These are phyloP conservation scores for Labrus mixtus DNA, from an alignment of 2,113 vertebrate species.

Conservation along the genomic window DNA sequence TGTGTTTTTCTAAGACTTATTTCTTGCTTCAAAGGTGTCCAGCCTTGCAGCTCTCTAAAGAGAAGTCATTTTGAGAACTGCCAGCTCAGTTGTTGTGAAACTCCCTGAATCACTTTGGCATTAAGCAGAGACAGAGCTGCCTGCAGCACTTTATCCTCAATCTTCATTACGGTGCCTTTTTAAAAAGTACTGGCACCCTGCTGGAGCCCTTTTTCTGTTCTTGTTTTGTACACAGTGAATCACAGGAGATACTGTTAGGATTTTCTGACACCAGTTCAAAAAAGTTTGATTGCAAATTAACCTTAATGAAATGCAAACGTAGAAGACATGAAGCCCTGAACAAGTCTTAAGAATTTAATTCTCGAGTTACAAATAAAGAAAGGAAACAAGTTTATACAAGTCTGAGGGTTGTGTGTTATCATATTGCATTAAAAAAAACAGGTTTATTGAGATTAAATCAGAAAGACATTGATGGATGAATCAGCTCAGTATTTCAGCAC, in stretches of 20 bases:
- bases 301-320: neutral
- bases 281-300: neutral
- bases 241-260: neutral
- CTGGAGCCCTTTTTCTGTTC: slow-evolving; percentile 4
- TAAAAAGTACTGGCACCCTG: neutral
- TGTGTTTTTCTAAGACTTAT: slow-evolving; percentile 3
- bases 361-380: neutral
- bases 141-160: slow-evolving; percentile 16
- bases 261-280: neutral
- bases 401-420: no score
- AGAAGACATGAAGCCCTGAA: neutral
- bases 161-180: slow-evolving; percentile 26
- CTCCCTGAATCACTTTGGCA: slow-evolving; percentile 8
- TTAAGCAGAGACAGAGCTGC: slow-evolving; percentile 1
- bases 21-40: neutral
- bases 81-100: slow-evolving; percentile 36
- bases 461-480: neutral
- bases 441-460: neutral
- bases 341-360: neutral
- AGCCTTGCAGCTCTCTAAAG: neutral
- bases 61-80: slow-evolving; percentile 26
- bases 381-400: neutral
- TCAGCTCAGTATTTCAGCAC: neutral
- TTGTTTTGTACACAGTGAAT: neutral
- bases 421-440: no score